Conservation (phyloP, 1,140 invertebrate species). For the Plectrocnemia conspersa region DNA sequence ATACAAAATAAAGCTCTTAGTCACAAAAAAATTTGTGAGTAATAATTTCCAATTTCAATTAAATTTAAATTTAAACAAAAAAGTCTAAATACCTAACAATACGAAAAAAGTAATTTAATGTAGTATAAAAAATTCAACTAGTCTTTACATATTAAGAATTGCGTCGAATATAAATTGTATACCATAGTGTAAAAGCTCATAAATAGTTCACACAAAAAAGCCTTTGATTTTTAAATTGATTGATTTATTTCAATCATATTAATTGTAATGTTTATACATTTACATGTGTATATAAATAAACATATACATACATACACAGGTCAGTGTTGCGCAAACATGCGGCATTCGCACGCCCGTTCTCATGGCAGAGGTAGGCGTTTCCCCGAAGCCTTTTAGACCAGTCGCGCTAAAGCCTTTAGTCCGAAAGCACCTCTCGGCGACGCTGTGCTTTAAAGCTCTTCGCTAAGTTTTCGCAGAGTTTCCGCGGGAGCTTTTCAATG, state of each 20-base stretch:
- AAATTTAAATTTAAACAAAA: too few relatives aligned
- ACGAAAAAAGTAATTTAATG: not conserved
- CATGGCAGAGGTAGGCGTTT: constrained; percentile 19
- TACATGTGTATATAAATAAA: not conserved
- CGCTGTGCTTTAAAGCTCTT: not conserved
- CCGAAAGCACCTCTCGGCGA: not conserved
- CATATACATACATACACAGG: not conserved
- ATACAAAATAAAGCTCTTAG: not conserved
- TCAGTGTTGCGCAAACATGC: constrained; percentile 23
- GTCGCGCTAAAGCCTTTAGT: constrained; percentile 2
- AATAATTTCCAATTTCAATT: too few relatives aligned
- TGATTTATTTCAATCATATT: constrained; percentile 1
- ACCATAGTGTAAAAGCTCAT: too few relatives aligned
- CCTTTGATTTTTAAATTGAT: not conserved
- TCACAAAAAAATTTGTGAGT: too few relatives aligned
- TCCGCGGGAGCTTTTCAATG: not conserved
- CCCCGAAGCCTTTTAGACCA: not conserved
- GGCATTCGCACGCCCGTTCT: constrained; percentile 11
- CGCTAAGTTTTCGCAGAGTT: constrained; percentile 4
- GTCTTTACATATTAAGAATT: not conserved
- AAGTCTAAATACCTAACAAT: not conserved
- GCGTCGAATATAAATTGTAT: not conserved
- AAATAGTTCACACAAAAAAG: not conserved
- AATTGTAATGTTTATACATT: not conserved
- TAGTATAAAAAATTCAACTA: not conserved